Base-by-base conservation (phyloP, 1,140 invertebrate species). In the Maconellicoccus hirsutus region DNA sequence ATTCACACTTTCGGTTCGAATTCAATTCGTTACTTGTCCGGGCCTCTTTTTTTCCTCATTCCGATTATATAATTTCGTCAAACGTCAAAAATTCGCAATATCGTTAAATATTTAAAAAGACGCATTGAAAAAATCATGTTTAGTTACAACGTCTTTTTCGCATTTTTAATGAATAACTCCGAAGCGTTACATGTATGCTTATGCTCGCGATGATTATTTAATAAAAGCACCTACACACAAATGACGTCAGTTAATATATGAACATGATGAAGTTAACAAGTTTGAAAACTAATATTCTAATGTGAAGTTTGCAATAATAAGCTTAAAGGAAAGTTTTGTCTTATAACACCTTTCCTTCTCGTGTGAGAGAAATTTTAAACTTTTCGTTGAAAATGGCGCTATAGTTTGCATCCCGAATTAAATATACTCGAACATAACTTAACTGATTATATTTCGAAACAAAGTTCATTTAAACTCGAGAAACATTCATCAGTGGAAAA, bases 241-340 rank as follows among this genome's bases (percentile, higher is more conserved):
- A 52, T 52, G 42, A 52, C 42, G 42, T 52, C 42, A 52, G 33
- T 38, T 7, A 7, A 14, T 14, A 7, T 38, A 52, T 52, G 42
- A 14, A 33, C 42, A 52, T 19, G 42, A 52, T 52, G 42, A 52
- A 52, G 42, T 19, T 52, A 52, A 8, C 42, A 52, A 52, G 42
- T 52, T 52, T 52, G 42, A 52, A 52, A 52, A 52, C 42, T 52
- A 52, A 52, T 52, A 16, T 52, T 52, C 42, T 52, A 16, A 52
- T 52, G 42, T 52, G 16, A 19, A 52, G 42, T 52, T 52, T 52
- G 42, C 42, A 3, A 19, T 52, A 52, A 52, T 52, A 52, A 52
- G 42, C 42, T 52, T 52, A 52, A 3, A 52, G 12, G 42, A 52
- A 52, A 52, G 42, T 52, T 52, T 52, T 52, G 42, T 52, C 42